Evolutionary conservation across 2,113 vertebrate genomes (phyloP).

Genomic region (Andinoacara biseriatus): DNA sequence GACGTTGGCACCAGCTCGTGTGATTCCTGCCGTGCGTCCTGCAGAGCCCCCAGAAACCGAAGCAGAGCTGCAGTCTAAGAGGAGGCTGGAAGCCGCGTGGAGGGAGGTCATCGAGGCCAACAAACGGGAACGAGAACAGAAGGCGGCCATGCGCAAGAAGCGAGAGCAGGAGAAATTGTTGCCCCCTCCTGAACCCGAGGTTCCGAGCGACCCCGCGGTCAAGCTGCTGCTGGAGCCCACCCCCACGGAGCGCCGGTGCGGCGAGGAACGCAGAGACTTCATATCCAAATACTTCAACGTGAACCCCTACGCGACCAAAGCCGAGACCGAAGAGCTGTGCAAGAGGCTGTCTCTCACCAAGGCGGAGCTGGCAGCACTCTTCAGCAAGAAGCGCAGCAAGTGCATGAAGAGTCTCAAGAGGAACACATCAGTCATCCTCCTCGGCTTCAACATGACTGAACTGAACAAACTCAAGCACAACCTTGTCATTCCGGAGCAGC

Average conservation of each 20-base stretch:
- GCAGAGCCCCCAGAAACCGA: not conserved
- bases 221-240: conserved; percentile 85
- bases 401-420: conserved; percentile 89
- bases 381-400: conserved; percentile 85
- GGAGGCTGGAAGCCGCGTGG: conserved; percentile 76
- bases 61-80: conserved; percentile 71
- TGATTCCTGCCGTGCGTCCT: not conserved
- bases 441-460: conserved; percentile 94
- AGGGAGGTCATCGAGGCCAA: conserved; percentile 77
- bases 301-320: conserved; percentile 88
- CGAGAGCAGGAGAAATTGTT: conserved; percentile 71
- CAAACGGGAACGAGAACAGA: conserved; percentile 75
- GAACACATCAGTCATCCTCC: conserved; percentile 81
- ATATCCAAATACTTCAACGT: conserved; percentile 90
- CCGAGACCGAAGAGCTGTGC: conserved; percentile 87
- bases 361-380: conserved; percentile 86
- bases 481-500: conserved; percentile 73
- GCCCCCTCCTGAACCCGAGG: conserved; percentile 48
- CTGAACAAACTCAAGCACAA: conserved; percentile 89
- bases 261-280: conserved; percentile 88
- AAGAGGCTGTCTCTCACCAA: conserved; percentile 83
- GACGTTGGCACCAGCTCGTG: conserved; percentile 32
- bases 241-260: conserved; percentile 71
- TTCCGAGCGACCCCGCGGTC: conserved; percentile 61
- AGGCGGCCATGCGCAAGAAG: conserved; percentile 81